A percentile compares a stretch with the other conserved stretches of the same genome.
Evolutionary conservation across 1,140 invertebrate species (phyloP).

Genomic region (Meteorus sp.): DNA sequence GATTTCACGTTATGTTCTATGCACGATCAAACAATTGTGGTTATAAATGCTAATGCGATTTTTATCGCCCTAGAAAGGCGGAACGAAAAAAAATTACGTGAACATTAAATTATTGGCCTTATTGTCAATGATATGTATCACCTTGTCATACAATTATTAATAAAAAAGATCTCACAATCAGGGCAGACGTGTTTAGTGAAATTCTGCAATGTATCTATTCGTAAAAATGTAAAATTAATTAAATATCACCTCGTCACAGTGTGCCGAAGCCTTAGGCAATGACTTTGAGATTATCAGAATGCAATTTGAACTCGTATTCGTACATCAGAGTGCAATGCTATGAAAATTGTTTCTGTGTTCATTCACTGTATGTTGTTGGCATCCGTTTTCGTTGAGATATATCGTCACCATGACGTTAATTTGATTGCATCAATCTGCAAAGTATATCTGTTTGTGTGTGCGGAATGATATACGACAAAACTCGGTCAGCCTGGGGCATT

Average conservation of each 20-base stretch:
- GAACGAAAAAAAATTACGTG: not conserved
- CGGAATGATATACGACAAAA: slow-evolving; percentile 1
- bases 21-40: not conserved
- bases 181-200: no score
- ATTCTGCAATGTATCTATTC: no score
- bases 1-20: slow-evolving; percentile 7
- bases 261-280: slow-evolving; percentile 27
- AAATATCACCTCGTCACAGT: slow-evolving; percentile 31
- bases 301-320: no score
- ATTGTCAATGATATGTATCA: no score
- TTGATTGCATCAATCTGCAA: not conserved
- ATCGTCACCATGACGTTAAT: not conserved
- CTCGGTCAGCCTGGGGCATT: not conserved
- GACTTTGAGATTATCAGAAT: slow-evolving; percentile 26
- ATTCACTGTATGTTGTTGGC: no score
- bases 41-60: not conserved
- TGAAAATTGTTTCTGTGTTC: no score
- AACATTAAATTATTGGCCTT: not conserved
- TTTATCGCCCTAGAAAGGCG: not conserved
- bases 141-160: no score
- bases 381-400: no score
- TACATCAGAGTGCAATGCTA: no score
- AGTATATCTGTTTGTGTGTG: not conserved
- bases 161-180: no score
- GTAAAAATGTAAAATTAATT: not conserved